Evolutionary conservation across 2,888 invertebrate genomes (phyloP).

Genomic region (Nasonovia ribisnigri): DNA sequence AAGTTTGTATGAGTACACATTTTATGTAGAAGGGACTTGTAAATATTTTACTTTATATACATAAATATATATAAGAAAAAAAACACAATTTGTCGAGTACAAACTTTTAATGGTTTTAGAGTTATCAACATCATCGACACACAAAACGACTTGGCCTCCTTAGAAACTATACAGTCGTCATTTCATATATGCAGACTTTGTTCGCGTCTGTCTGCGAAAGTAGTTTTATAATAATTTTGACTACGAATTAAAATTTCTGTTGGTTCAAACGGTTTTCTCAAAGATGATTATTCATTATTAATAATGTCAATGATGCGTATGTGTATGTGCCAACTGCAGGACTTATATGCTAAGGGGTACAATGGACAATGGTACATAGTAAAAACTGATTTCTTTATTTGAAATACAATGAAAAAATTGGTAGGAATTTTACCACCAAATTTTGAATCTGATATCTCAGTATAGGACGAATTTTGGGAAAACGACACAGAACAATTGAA

Average conservation of each 20-base stretch:
- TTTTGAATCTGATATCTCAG: neutral
- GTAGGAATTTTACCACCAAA: neutral
- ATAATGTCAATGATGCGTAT: neutral
- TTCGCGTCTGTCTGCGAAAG: neutral
- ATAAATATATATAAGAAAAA: neutral
- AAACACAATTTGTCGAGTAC: neutral
- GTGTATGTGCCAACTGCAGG: neutral
- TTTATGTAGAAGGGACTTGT: neutral
- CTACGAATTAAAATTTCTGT: neutral
- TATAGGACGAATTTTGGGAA: neutral
- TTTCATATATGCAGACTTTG: neutral
- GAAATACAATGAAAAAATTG: neutral
- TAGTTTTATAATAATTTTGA: neutral
- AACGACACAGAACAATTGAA: neutral
- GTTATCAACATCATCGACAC: neutral
- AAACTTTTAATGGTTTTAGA: conserved; percentile 4
- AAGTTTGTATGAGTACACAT: neutral
- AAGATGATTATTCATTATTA: neutral
- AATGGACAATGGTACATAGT: neutral
- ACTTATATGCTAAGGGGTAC: neutral
- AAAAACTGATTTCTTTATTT: neutral
- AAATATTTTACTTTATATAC: neutral
- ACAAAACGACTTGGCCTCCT: neutral
- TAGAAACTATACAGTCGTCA: neutral
- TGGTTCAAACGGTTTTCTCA: neutral